These are phyloP conservation scores for Philereme transversata DNA, from an alignment of 2,888 invertebrate species.

Conservation along the genomic window DNA sequence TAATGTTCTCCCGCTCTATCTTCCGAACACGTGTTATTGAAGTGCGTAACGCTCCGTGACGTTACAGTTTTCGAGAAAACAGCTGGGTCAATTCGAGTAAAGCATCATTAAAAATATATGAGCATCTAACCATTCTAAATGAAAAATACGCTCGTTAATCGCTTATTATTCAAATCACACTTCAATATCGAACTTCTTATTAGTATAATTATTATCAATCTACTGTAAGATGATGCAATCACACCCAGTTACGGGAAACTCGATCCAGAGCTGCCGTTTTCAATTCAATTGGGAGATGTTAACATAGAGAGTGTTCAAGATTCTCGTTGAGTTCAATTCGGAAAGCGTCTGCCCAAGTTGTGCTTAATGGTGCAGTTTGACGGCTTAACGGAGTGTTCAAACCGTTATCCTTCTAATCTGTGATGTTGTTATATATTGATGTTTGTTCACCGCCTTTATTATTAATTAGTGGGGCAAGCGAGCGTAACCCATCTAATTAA, in stretches of 20 bases:
- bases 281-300: background rate
- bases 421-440: slow-evolving; percentile 43
- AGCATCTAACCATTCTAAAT: background rate
- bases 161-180: too few species aligned
- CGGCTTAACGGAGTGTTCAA: slow-evolving; percentile 1
- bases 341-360: too few species aligned
- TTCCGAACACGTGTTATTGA: slow-evolving; percentile 40
- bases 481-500: slow-evolving; percentile 62
- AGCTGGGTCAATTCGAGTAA: slow-evolving; percentile 1
- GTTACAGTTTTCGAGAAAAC: slow-evolving; percentile 23
- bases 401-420: slow-evolving; percentile 8
- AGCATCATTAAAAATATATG: background rate
- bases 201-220: too few species aligned
- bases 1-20: slow-evolving; percentile 13
- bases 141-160: too few species aligned
- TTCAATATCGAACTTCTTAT: too few species aligned
- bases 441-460: slow-evolving; percentile 53
- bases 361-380: background rate
- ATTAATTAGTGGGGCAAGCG: slow-evolving; percentile 61
- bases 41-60: slow-evolving; percentile 46
- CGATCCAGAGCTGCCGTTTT: background rate
- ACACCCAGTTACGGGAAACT: background rate
- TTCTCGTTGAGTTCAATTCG: background rate
- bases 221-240: too few species aligned
- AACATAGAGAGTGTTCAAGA: background rate